Evolutionary conservation across 2,113 vertebrate genomes (phyloP).

Genomic region (Pluvialis apricaria): DNA sequence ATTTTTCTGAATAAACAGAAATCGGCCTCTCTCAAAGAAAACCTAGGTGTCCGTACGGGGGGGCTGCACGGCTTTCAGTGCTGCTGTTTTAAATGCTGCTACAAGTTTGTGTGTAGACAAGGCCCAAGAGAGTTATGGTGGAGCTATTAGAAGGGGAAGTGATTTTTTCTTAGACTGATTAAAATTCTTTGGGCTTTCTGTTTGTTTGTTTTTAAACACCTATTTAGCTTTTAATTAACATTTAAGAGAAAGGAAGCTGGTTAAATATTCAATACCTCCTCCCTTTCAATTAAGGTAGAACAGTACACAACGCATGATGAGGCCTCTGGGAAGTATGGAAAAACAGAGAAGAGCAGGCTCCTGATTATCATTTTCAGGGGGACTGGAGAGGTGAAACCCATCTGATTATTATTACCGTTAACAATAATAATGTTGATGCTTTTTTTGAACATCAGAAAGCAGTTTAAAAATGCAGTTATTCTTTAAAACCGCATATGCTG

Average conservation of each 20-base stretch:
- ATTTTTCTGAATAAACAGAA: background rate
- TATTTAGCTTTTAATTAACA: conserved; percentile 70
- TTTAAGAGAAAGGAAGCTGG: conserved; percentile 54
- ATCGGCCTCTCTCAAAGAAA: background rate
- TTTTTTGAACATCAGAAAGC: background rate
- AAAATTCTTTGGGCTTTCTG: conserved; percentile 61
- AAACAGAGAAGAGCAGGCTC: conserved; percentile 11
- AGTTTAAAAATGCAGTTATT: background rate
- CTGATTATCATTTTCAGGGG: conserved; percentile 46
- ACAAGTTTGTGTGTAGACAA: background rate
- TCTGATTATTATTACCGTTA: background rate
- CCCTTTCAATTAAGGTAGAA: conserved; percentile 67
- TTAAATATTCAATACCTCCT: conserved; percentile 69
- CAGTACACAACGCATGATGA: conserved; percentile 21
- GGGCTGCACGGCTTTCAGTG: background rate
- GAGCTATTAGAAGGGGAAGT: conserved; percentile 42
- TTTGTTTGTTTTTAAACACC: conserved; percentile 64
- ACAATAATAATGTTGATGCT: background rate
- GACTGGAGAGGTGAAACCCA: conserved; percentile 35
- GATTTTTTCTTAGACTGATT: conserved; percentile 56
- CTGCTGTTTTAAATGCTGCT: background rate
- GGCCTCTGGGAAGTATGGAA: conserved; percentile 60
- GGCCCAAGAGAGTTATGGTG: conserved; percentile 24
- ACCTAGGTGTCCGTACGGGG: fast-evolving
- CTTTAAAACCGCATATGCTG: fast-evolving